Conservation (phyloP, 2,797 vertebrate species). For the Pangasius sanitwongsei region DNA sequence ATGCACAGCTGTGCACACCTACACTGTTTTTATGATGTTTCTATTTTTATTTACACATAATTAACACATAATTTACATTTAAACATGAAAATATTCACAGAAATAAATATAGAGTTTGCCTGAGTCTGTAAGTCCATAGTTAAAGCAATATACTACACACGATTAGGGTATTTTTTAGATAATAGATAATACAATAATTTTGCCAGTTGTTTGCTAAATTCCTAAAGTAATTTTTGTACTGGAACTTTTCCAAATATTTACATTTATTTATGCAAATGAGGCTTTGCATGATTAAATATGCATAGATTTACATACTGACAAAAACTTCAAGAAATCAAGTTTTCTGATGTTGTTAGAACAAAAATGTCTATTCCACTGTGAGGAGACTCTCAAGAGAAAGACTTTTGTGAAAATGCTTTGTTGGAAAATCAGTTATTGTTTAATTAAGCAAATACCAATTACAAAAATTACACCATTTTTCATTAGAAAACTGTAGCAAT, state of each 20-base stretch:
- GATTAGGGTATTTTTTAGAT: background rate
- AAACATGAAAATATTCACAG: background rate
- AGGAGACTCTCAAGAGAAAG: background rate
- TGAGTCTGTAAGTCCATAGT: too few relatives aligned
- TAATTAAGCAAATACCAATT: background rate
- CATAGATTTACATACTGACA: background rate
- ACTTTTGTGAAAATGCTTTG: background rate
- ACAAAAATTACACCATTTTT: background rate
- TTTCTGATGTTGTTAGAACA: background rate
- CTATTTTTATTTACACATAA: background rate
- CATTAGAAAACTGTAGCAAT: background rate
- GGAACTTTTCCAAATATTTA: background rate
- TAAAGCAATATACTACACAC: background rate
- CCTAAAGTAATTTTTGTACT: background rate
- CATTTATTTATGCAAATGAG: background rate
- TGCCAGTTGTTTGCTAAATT: background rate
- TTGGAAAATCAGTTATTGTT: background rate
- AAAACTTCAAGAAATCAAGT: background rate
- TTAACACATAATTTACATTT: background rate
- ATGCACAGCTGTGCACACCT: background rate
- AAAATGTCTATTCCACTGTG: background rate
- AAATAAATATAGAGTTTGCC: constrained; percentile 7
- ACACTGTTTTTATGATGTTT: background rate
- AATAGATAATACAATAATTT: background rate
- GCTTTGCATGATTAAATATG: background rate